Evolutionary conservation across 2,888 invertebrate genomes (phyloP).

Genomic region (Anaspis maculata): DNA sequence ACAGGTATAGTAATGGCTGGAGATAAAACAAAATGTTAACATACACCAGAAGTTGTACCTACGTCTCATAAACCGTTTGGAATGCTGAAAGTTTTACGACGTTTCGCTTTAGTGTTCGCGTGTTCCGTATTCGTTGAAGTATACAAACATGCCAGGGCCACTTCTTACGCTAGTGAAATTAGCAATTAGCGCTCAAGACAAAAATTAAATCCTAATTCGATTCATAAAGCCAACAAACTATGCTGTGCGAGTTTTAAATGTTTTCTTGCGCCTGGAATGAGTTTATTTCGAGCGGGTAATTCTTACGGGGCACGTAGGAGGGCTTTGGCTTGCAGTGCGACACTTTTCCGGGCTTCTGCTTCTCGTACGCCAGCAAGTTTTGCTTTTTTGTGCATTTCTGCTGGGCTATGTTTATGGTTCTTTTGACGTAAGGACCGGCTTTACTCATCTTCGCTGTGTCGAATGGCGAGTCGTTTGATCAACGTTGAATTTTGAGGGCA

Average conservation of each 20-base stretch:
- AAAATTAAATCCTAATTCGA: slow-evolving; percentile 14
- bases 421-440: slow-evolving; percentile 7
- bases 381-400: slow-evolving; percentile 8
- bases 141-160: no score
- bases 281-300: no score
- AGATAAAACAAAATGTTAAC: slow-evolving; percentile 5
- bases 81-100: slow-evolving; percentile 1
- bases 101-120: no score
- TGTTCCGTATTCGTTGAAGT: no score
- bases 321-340: slow-evolving; percentile 4
- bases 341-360: slow-evolving; percentile 2
- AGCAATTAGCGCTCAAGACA: no score
- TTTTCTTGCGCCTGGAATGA: slow-evolving; percentile 9
- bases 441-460: slow-evolving; percentile 7
- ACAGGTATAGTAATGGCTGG: slow-evolving; percentile 23
- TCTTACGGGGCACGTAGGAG: slow-evolving; percentile 15
- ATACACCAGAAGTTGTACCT: neutral
- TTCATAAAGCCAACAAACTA: slow-evolving; percentile 5
- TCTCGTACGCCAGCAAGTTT: slow-evolving; percentile 9
- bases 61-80: slow-evolving; percentile 6
- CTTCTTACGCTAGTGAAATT: no score
- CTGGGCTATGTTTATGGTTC: slow-evolving; percentile 2
- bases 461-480: no score
- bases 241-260: slow-evolving; percentile 6
- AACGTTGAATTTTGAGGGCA: no score